Conservation (phyloP, 2,113 vertebrate genomes). For the Dermatemys mawii region DNA sequence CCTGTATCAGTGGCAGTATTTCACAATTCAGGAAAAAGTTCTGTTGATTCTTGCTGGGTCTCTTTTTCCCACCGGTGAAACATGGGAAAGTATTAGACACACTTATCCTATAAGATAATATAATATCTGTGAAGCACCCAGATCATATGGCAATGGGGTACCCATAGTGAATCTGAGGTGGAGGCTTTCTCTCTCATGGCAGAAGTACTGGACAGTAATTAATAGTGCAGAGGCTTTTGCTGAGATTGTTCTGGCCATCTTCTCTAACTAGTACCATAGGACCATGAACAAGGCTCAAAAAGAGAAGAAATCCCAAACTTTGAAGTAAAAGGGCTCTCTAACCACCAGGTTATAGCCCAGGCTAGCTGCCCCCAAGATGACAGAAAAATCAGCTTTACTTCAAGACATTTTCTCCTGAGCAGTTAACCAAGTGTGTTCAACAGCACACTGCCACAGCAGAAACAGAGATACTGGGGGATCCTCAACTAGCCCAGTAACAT, state of each 20-base stretch:
- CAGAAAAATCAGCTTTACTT: background rate
- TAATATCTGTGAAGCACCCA: background rate
- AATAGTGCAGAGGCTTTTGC: background rate
- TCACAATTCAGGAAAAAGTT: background rate
- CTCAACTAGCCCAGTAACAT: background rate
- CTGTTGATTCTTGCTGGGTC: background rate
- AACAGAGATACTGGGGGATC: background rate
- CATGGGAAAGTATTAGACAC: background rate
- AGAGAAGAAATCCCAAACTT: background rate
- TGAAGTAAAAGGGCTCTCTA: background rate
- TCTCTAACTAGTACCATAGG: background rate
- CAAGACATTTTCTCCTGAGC: background rate
- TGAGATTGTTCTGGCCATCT: background rate
- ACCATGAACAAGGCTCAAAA: background rate
- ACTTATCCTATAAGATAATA: too few species aligned
- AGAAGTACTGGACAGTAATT: background rate
- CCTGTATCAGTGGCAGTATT: background rate
- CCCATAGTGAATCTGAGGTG: background rate
- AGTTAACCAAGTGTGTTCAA: background rate
- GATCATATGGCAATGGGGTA: background rate
- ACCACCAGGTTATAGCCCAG: too few species aligned
- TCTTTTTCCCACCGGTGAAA: background rate
- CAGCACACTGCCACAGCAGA: background rate
- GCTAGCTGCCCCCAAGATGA: background rate
- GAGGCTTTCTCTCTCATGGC: background rate